A percentile compares a stretch with the other conserved stretches of the same genome.
These are phyloP conservation scores for Lycodopsis pacificus DNA, from an alignment of 2,797 vertebrate species.

Conservation along the genomic window DNA sequence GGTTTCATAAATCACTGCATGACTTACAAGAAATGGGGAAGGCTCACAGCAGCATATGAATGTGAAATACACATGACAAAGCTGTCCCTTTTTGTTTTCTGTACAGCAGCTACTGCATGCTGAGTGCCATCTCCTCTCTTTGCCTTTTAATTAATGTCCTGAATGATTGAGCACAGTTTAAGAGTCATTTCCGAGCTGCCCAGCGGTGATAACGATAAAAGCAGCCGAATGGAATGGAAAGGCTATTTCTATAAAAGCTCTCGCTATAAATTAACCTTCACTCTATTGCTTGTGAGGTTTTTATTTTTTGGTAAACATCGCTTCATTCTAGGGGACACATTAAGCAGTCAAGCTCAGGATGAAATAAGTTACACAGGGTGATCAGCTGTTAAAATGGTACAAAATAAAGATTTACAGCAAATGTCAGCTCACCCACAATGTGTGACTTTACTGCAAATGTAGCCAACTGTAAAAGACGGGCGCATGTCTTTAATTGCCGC, in stretches of 20 bases:
- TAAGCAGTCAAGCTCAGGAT: not conserved
- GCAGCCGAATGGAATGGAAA: constrained; percentile 40
- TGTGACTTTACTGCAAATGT: constrained; percentile 26
- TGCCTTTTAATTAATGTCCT: constrained; percentile 66
- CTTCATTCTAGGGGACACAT: not conserved
- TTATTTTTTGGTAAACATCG: constrained; percentile 6
- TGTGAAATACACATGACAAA: constrained; percentile 22
- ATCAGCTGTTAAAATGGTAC: constrained; percentile 6
- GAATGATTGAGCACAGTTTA: constrained; percentile 58
- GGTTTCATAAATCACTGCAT: constrained; percentile 26
- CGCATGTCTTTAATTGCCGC: constrained; percentile 25
- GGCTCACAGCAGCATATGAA: not conserved
- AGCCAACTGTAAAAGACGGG: constrained; percentile 39
- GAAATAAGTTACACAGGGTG: not conserved
- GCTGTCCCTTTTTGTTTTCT: constrained; percentile 40
- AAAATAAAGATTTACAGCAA: constrained; percentile 1
- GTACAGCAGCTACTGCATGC: constrained; percentile 29
- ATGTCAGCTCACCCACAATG: not conserved
- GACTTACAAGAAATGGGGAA: constrained; percentile 22
- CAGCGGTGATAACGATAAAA: constrained; percentile 46
- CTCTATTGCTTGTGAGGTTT: constrained; percentile 4
- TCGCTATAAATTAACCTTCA: constrained; percentile 35
- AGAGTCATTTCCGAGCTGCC: constrained; percentile 42
- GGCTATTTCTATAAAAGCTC: constrained; percentile 37
- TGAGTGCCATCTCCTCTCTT: constrained; percentile 45